Evolutionary conservation across 2,888 invertebrate species (phyloP), one percentile per base, ranked within the genome.

Genomic region (Hypomecis atomaria): DNA sequence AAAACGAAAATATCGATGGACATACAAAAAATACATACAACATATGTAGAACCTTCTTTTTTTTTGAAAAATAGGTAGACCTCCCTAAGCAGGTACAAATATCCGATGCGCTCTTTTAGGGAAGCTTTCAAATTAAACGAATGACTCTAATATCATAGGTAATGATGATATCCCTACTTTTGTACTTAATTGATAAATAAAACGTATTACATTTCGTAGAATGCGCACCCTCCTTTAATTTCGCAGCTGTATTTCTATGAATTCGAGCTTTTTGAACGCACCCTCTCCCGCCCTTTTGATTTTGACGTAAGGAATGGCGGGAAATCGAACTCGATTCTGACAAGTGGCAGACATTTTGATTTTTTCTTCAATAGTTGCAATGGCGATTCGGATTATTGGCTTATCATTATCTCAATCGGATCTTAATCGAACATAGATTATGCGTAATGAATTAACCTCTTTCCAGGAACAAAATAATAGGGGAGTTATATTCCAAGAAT

Each of bases 171-270:
- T 65, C 71, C 69, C 67, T 54, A 53, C 37, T 57, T 54, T 11
- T 45, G 36, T 54, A 33, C 62, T 61, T 67, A 65, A 58, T 65
- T 44, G 43, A 48, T 57, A 23, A 56, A 61, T 59, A 60, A 72
- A 69, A 58, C 48, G 52, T 72, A 82, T 79, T 77, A 71, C 38
- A 79, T 76, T 84, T 85, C 85, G 74, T 34, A 75, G 86, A 84
- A 86, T 58, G 42, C 44, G 62, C 53, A 68, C 78, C 79, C 60
- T 73, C 69, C 64, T 55, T 57, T 56, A 48, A 44, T 48, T 70
- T 40, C 10, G 71, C 85, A 86, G 82, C 85, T 84, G 83, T 76
- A 71, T 36, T 87, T 86, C 86, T 78, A 56, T 75, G 86, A 86
- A 87, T 72, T 58, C 49, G 9, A 37, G 44, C 54, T 71, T 74